Conservation (phyloP, 2,888 invertebrate genomes). For the Teleogryllus oceanicus region DNA sequence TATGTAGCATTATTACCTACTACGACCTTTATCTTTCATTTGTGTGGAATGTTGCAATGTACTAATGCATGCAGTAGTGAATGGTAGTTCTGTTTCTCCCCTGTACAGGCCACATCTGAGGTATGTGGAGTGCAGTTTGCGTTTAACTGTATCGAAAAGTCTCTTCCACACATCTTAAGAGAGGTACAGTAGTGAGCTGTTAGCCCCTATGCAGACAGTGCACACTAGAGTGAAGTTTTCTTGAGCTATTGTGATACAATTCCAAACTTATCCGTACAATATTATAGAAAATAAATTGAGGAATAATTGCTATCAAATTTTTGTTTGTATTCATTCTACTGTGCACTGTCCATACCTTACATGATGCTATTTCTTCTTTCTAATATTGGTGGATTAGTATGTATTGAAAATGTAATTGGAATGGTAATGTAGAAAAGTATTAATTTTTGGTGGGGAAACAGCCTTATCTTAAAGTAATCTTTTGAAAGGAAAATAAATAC, state of each 20-base stretch:
- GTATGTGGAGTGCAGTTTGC: conserved; percentile 56
- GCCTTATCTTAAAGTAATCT: no score
- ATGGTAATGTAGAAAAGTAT: no score
- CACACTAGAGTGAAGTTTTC: no score
- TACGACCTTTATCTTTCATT: not conserved
- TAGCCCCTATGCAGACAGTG: no score
- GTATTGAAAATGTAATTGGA: no score
- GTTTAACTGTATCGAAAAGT: conserved; percentile 66
- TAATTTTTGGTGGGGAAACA: no score
- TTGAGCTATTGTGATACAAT: no score
- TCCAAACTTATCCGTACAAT: no score
- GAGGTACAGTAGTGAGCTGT: conserved; percentile 52
- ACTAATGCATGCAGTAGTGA: not conserved
- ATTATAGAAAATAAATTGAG: not conserved
- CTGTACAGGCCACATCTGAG: conserved; percentile 40
- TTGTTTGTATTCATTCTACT: not conserved
- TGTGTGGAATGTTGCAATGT: not conserved
- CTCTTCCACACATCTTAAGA: conserved; percentile 60
- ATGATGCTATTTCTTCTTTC: no score
- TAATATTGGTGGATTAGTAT: no score
- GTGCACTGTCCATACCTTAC: no score
- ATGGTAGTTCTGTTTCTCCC: conserved; percentile 19
- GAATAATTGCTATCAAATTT: not conserved
- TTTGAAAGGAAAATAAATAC: no score
- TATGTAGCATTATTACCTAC: not conserved